Evolutionary conservation across 2,113 vertebrate species (phyloP).

Genomic region (Centrocercus urophasianus): DNA sequence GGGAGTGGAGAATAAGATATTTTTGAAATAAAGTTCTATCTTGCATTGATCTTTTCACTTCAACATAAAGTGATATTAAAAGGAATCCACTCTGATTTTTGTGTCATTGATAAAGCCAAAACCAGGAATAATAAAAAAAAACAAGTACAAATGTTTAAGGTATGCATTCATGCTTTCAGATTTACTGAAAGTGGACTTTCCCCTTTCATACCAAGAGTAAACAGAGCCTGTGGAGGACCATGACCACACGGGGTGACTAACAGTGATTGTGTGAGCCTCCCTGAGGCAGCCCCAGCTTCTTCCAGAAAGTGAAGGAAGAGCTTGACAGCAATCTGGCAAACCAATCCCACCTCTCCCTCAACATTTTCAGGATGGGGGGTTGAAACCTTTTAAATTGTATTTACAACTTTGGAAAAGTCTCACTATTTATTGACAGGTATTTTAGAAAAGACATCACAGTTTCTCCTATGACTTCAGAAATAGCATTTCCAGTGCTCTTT

Average conservation of each 20-base stretch:
- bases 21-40: not conserved
- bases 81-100: not conserved
- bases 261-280: not conserved
- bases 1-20: not conserved
- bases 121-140: not conserved
- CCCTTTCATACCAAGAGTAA: not conserved
- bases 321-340: not conserved
- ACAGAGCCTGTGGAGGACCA: not conserved
- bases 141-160: not conserved
- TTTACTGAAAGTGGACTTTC: slow-evolving; percentile 27
- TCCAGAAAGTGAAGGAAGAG: not conserved
- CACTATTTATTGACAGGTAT: not conserved
- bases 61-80: not conserved
- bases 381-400: not conserved
- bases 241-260: not conserved
- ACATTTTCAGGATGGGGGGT: not conserved
- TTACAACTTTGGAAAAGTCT: not conserved
- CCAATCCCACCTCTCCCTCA: fast-evolving
- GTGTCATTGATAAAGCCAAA: not conserved
- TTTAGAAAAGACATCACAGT: not conserved
- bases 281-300: not conserved
- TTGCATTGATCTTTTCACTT: not conserved
- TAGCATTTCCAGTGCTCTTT: not conserved
- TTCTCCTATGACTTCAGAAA: not conserved
- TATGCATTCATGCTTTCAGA: not conserved